These are phyloP conservation scores for Drosophila sp. DNA, from an alignment of 1,140 invertebrate genomes.

Conservation along the genomic window DNA sequence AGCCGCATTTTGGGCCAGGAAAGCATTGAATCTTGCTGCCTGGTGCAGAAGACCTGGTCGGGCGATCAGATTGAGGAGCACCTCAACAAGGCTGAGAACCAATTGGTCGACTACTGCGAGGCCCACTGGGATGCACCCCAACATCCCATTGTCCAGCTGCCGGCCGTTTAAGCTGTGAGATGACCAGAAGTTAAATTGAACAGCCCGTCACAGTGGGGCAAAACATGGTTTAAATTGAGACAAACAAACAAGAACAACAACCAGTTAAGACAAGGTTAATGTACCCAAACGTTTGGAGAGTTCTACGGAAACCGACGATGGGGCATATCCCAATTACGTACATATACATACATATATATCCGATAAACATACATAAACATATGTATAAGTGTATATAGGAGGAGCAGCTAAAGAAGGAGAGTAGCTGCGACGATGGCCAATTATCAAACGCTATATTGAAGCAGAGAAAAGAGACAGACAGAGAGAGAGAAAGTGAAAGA, in stretches of 20 bases:
- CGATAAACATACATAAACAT: slow-evolving; percentile 35
- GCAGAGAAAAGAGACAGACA: slow-evolving; percentile 7
- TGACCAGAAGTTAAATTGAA: slow-evolving; percentile 48
- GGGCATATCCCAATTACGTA: slow-evolving; percentile 43
- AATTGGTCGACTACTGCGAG: slow-evolving; percentile 86
- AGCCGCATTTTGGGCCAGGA: slow-evolving; percentile 85
- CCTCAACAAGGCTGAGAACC: slow-evolving; percentile 85
- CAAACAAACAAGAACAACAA: slow-evolving; percentile 44
- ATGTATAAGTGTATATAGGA: slow-evolving; percentile 43
- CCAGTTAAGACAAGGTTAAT: slow-evolving; percentile 70
- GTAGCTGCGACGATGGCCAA: slow-evolving; percentile 40
- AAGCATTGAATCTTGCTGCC: slow-evolving; percentile 85
- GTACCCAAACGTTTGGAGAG: slow-evolving; percentile 77
- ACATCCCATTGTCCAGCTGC: slow-evolving; percentile 86
- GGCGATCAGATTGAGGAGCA: slow-evolving; percentile 85
- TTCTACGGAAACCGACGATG: slow-evolving; percentile 77
- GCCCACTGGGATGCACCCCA: slow-evolving; percentile 86
- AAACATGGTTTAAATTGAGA: slow-evolving; percentile 47
- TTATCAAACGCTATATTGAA: slow-evolving; percentile 55
- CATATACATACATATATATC: slow-evolving; percentile 47
- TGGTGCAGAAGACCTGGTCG: slow-evolving; percentile 86
- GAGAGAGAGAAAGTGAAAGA: slow-evolving; percentile 7
- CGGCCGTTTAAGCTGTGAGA: slow-evolving; percentile 85
- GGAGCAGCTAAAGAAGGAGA: slow-evolving; percentile 18
- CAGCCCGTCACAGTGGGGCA: slow-evolving; percentile 70